Base-by-base conservation (phyloP, 2,797 vertebrate species). In the Rhinella marina region DNA sequence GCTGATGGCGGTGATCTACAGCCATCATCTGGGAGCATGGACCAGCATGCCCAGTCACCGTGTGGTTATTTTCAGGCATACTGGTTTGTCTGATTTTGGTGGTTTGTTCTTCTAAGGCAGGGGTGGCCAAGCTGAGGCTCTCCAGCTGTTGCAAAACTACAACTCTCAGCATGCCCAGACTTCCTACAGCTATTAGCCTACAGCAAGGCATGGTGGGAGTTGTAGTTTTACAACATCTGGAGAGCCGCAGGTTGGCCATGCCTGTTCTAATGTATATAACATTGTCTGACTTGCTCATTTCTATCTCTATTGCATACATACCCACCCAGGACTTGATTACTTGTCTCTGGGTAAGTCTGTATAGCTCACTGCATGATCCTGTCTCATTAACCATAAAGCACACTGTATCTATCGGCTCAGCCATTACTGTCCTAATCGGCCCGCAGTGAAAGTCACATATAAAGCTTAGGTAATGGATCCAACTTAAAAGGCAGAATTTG, bases 321-420 rank as follows among this genome's bases (percentile, higher is more conserved):
- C 50, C 48, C 66, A 85, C 91, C 92, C 91, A 94, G 93, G 93
- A 93, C 92, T 94, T 92, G 93, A 94, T 87, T 94, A 94, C 92
- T 93, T 94, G 93, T 92, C 94, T 93, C 92, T 94, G 91, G 93
- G 93, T 94, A 94, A 94, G 94, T 94, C 56, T 83, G 57, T 68
- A 23, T 66, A 57, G 25, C 72, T 21, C 48, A 8, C 25, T 52
- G 86, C 86, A 87, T 87, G 86, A 62, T 76, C 3, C n/a, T 12
- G 41, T 21, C 3, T 23, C 12, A 21, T 54, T 32, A 14, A 13
- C 16, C 25, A 61, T 52, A 9, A 57, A 29, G 16, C 27, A 11
- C 32, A 21, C 25, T 32, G 14, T 16, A 70, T 70, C n/a, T n/a
- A 21, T 50, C n/a, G 9, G 14, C 23, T 1, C 29, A 0, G 17